phyloP scores from a whole-genome alignment of 2,797 vertebrate genomes.

The Alcedo atthis region DNA sequence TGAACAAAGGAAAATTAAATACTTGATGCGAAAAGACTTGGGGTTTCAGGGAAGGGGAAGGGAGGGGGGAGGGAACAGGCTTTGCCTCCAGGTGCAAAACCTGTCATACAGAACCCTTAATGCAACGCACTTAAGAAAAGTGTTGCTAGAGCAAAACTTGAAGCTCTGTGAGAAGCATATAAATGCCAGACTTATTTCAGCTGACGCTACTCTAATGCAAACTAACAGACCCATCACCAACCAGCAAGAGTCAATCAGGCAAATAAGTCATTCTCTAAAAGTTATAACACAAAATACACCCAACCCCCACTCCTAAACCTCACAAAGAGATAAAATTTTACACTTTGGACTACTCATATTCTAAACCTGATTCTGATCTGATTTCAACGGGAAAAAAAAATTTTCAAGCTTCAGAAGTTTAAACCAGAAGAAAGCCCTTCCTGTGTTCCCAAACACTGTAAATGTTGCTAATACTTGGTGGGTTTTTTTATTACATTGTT shows the following conservation, averaged over 20 bases:
- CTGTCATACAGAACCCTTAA: constrained; percentile 57
- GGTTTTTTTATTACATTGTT: not conserved
- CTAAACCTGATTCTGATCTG: constrained; percentile 7
- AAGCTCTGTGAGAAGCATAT: constrained; percentile 36
- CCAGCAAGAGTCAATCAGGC: not conserved
- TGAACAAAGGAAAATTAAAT: constrained; percentile 75
- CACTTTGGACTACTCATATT: not conserved
- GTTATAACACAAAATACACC: not conserved
- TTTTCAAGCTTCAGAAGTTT: not conserved
- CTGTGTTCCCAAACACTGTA: not conserved
- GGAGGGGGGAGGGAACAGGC: not conserved
- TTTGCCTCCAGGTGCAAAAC: constrained; percentile 61
- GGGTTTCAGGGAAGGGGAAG: not conserved
- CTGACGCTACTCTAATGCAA: not conserved
- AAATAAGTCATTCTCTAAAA: not conserved
- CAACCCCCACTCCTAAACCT: not conserved
- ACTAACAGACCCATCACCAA: not conserved
- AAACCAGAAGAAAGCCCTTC: not conserved
- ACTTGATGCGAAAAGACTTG: constrained; percentile 55
- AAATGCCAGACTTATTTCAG: constrained; percentile 15
- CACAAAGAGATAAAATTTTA: not conserved
- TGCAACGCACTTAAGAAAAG: constrained; percentile 44
- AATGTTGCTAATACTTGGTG: not conserved
- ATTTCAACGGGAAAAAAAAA: not conserved
- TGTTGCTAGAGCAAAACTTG: constrained; percentile 62